These are phyloP conservation scores for Psococerastis gibbosa DNA, from an alignment of 2,888 invertebrate genomes.

Conservation along the genomic window DNA sequence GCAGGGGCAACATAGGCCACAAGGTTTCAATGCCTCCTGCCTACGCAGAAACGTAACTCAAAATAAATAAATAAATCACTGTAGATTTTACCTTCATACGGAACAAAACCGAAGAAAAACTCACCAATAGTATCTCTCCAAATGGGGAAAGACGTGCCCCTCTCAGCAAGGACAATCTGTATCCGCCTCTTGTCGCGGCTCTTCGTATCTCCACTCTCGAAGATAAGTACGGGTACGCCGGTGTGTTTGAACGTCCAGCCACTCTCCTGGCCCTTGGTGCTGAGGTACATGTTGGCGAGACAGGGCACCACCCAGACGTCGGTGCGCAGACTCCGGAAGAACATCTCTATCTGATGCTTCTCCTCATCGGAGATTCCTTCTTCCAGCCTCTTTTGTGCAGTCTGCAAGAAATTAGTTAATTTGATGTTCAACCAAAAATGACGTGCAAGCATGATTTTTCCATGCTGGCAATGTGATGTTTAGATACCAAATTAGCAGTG, in stretches of 20 bases:
- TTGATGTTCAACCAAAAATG: too few relatives aligned
- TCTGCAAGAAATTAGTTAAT: too few relatives aligned
- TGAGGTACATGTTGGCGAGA: slow-evolving; percentile 50
- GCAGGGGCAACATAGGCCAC: too few relatives aligned
- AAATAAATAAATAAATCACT: too few relatives aligned
- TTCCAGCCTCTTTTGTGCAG: neutral
- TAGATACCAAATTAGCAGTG: too few relatives aligned
- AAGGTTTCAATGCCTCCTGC: too few relatives aligned
- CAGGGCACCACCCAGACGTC: slow-evolving; percentile 60
- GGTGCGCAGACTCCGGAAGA: slow-evolving; percentile 57
- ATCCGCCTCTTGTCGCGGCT: slow-evolving; percentile 46
- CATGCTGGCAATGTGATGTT: too few relatives aligned
- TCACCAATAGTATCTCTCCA: slow-evolving; percentile 52
- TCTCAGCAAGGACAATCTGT: slow-evolving; percentile 51
- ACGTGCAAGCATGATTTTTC: too few relatives aligned
- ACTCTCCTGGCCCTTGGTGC: slow-evolving; percentile 31
- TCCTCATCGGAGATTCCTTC: slow-evolving; percentile 35
- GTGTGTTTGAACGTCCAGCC: slow-evolving; percentile 54
- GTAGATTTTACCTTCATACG: too few relatives aligned
- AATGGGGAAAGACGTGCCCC: slow-evolving; percentile 61
- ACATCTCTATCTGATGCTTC: slow-evolving; percentile 48
- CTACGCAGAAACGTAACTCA: too few relatives aligned
- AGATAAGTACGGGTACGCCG: slow-evolving; percentile 57
- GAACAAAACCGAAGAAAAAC: too few relatives aligned
- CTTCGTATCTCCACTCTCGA: slow-evolving; percentile 56